Conservation (phyloP, 2,113 vertebrate genomes). For the Parus major region DNA sequence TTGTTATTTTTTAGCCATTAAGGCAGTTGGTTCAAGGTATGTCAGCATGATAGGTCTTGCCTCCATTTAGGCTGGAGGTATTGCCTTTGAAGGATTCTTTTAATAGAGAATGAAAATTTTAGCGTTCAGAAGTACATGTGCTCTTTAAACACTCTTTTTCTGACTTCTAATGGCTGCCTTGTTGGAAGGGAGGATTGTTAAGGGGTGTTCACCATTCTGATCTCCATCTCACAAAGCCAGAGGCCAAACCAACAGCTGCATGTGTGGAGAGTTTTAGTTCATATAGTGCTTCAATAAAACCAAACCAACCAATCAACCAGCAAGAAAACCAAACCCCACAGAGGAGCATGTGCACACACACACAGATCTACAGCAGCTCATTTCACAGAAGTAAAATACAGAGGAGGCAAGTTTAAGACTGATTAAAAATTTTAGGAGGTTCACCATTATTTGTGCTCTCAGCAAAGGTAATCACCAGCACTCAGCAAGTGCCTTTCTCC, state of each 20-base stretch:
- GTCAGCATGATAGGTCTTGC: neutral
- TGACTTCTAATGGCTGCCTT: neutral
- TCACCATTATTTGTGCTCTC: neutral
- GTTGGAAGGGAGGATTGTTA: neutral
- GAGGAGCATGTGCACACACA: no score
- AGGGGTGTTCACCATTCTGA: neutral
- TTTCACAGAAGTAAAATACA: neutral
- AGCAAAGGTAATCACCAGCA: neutral
- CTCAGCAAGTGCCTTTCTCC: neutral
- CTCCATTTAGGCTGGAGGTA: neutral
- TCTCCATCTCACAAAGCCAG: neutral
- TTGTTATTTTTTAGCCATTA: neutral
- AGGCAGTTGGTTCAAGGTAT: neutral
- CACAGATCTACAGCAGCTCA: neutral
- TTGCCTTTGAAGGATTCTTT: neutral
- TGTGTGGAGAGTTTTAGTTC: neutral
- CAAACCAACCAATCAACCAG: neutral
- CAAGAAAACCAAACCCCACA: neutral
- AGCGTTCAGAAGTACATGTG: neutral
- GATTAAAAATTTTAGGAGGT: neutral
- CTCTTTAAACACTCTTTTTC: neutral
- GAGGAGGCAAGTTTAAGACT: neutral
- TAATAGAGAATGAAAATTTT: neutral
- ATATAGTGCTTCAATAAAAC: neutral
- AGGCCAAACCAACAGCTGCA: neutral